phyloP scores from a whole-genome alignment of 2,113 vertebrate genomes.

The Chroicocephalus ridibundus region DNA sequence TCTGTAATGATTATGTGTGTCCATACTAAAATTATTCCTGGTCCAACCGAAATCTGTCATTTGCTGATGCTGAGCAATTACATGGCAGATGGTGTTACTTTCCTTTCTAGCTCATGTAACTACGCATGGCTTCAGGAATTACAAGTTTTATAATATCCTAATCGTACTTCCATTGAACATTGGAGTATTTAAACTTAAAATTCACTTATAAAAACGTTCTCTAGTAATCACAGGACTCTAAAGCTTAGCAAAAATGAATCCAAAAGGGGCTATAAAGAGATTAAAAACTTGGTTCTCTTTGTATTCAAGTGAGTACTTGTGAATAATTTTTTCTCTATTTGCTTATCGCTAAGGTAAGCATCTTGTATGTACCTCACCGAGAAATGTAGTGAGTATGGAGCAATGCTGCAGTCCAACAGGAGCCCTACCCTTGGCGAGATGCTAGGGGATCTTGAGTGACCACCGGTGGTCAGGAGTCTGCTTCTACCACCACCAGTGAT shows the following conservation, averaged over 20 bases:
- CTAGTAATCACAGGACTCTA: not conserved
- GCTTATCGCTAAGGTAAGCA: not conserved
- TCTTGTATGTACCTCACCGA: not conserved
- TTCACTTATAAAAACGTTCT: slow-evolving; percentile 1
- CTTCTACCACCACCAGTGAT: not conserved
- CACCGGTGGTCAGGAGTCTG: not conserved
- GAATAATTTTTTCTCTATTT: not conserved
- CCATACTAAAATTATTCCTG: not conserved
- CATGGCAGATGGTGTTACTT: not conserved
- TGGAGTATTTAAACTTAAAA: not conserved
- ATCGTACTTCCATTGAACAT: not conserved
- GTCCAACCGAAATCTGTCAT: not conserved
- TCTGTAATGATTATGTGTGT: not conserved
- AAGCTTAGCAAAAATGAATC: not conserved
- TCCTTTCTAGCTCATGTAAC: not conserved
- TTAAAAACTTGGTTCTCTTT: slow-evolving; percentile 5
- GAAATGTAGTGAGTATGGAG: not conserved
- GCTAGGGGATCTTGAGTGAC: not conserved
- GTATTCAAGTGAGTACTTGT: not conserved
- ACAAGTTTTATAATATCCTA: not conserved
- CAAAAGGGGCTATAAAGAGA: not conserved
- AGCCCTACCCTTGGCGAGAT: not conserved
- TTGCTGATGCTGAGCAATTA: slow-evolving; percentile 14
- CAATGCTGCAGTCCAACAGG: not conserved
- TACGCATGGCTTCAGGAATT: not conserved